Conservation (phyloP, 2,113 vertebrate genomes). For the Nibea coibor region DNA sequence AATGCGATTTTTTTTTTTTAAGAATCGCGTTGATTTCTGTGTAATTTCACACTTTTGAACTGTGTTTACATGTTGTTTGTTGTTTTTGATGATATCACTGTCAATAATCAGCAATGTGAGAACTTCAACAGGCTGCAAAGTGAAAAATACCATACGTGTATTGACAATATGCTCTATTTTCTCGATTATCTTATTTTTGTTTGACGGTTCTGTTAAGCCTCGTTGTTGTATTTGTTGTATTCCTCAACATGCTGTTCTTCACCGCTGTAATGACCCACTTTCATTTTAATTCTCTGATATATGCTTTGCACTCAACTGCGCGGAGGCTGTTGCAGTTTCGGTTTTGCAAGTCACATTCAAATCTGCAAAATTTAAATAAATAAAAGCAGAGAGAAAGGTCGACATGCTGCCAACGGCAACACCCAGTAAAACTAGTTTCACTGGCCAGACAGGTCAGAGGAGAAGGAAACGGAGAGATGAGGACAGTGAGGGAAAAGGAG, state of each 20-base stretch:
- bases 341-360: conserved; percentile 6
- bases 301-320: neutral
- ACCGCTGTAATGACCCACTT: neutral
- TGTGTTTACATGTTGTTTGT: neutral
- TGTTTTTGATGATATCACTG: neutral
- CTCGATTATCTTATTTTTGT: neutral
- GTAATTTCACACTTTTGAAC: conserved; percentile 10
- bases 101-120: conserved; percentile 14
- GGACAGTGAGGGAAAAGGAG: conserved; percentile 5
- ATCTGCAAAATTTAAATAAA: conserved; percentile 6
- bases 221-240: neutral
- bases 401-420: conserved; percentile 11
- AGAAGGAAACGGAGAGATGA: conserved; percentile 22
- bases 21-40: neutral
- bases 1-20: conserved; percentile 18
- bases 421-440: conserved; percentile 62
- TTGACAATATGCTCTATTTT: neutral
- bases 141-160: neutral
- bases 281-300: neutral
- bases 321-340: neutral
- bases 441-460: conserved; percentile 60
- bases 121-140: neutral
- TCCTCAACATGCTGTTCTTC: neutral
- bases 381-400: neutral
- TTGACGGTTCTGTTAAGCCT: neutral